A percentile compares a stretch with the other conserved stretches of the same genome.
Evolutionary conservation across 2,113 vertebrate genomes (phyloP).

Genomic region (Tenebrosternarchus preto): DNA sequence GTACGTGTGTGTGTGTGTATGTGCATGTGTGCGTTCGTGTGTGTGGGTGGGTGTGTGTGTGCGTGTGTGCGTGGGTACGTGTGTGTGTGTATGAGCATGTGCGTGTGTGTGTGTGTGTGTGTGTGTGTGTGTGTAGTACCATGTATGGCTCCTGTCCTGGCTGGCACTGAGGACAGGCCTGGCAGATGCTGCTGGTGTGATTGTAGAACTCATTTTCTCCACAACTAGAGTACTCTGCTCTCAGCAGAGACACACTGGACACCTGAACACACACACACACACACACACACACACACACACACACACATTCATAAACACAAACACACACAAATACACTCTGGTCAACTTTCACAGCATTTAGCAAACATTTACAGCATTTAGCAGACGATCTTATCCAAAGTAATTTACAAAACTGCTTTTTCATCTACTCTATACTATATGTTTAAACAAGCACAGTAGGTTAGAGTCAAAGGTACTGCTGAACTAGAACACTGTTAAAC

Average conservation of each 20-base stretch:
- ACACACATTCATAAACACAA: constrained; percentile 5
- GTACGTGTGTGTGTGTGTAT: constrained; percentile 1
- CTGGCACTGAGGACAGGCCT: constrained; percentile 90
- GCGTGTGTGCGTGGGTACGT: constrained; percentile 1
- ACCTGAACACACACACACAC: constrained; percentile 71
- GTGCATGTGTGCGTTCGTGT: not conserved
- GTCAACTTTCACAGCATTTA: no score
- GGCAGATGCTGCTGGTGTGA: constrained; percentile 90
- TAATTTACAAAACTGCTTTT: no score
- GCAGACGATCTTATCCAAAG: no score
- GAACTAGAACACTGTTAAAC: no score
- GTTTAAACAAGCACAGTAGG: no score
- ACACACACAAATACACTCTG: not conserved
- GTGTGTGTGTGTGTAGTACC: constrained; percentile 73
- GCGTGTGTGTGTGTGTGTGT: constrained; percentile 11
- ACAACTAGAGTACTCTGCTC: constrained; percentile 88
- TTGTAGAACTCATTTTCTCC: constrained; percentile 97
- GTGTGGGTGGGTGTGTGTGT: not conserved
- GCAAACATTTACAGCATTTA: no score
- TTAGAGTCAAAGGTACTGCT: no score
- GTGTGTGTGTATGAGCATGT: constrained; percentile 1
- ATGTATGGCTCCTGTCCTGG: constrained; percentile 92
- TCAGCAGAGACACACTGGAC: constrained; percentile 79
- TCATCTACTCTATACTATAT: no score
- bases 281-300: constrained; percentile 32